phyloP scores from a whole-genome alignment of 53 echinoderm and acorn worm genomes.

The Arbacia lixula region DNA sequence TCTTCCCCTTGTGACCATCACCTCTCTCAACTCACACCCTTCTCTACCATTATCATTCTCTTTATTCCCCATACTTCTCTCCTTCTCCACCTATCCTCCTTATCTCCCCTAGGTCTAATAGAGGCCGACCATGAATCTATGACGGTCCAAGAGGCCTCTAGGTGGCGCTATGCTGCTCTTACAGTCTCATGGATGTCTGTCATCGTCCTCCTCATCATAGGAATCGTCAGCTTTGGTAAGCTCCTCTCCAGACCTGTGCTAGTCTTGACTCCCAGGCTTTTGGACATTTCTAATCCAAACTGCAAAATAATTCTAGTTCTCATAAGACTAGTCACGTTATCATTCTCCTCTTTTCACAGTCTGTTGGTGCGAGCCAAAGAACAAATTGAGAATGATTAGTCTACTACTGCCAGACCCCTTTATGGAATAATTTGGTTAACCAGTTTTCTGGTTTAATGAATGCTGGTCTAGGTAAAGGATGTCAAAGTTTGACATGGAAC shows the following conservation, averaged over 20 bases:
- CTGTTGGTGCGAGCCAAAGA: too few species aligned
- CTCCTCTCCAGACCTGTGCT: too few species aligned
- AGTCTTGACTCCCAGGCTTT: neutral
- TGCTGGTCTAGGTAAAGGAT: too few species aligned
- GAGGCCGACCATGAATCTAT: neutral
- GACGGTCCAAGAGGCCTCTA: constrained; percentile 10
- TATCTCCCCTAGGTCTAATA: neutral
- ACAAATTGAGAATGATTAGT: too few species aligned
- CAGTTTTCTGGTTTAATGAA: too few species aligned
- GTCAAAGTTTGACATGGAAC: too few species aligned
- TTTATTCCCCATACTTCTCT: neutral
- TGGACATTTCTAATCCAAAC: too few species aligned
- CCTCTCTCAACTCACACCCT: too few species aligned
- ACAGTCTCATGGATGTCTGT: constrained; percentile 74
- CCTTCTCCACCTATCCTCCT: neutral
- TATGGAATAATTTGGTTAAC: too few species aligned
- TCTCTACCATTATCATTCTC: neutral
- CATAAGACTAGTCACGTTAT: neutral
- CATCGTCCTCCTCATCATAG: constrained; percentile 49
- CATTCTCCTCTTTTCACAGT: too few species aligned
- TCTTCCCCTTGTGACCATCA: neutral
- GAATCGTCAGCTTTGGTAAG: constrained; percentile 79
- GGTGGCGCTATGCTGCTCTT: constrained; percentile 57
- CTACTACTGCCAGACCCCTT: too few species aligned
- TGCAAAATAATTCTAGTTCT: too few species aligned